Percentiles rank a stretch among this genome's conserved stretches.
phyloP scores from a whole-genome alignment of 2,113 vertebrate genomes.

The Pedetes capensis region DNA sequence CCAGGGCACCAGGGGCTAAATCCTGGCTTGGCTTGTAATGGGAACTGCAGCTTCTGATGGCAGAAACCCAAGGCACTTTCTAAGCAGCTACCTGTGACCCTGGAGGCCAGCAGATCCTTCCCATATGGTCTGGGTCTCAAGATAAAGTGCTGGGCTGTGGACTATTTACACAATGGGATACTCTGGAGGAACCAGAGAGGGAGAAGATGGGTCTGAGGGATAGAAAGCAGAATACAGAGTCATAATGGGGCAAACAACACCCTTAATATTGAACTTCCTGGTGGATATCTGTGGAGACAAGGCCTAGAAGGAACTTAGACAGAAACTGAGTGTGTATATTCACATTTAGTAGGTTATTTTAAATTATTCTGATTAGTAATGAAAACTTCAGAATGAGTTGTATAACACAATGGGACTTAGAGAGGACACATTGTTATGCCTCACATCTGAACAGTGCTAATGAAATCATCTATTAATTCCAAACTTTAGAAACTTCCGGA shows the following conservation, averaged over 20 bases:
- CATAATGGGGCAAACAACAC: background rate
- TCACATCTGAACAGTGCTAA: background rate
- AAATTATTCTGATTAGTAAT: background rate
- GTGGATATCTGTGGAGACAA: background rate
- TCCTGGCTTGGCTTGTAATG: background rate
- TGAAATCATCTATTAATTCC: background rate
- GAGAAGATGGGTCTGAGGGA: background rate
- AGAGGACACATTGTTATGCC: background rate
- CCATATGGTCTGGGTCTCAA: background rate
- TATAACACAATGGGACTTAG: background rate
- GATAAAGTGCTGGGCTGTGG: background rate
- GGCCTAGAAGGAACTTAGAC: background rate
- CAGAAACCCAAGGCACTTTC: background rate
- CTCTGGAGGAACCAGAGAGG: background rate
- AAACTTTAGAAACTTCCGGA: background rate
- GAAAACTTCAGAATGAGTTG: background rate
- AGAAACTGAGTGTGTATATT: background rate
- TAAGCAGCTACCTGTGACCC: background rate
- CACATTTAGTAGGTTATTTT: background rate
- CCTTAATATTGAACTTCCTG: background rate
- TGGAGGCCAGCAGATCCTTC: background rate
- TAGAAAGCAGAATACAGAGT: background rate
- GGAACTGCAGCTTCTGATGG: background rate
- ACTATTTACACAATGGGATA: background rate
- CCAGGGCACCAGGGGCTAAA: background rate